phyloP scores from a whole-genome alignment of 2,797 vertebrate species.

The Enteromius argenteus region DNA sequence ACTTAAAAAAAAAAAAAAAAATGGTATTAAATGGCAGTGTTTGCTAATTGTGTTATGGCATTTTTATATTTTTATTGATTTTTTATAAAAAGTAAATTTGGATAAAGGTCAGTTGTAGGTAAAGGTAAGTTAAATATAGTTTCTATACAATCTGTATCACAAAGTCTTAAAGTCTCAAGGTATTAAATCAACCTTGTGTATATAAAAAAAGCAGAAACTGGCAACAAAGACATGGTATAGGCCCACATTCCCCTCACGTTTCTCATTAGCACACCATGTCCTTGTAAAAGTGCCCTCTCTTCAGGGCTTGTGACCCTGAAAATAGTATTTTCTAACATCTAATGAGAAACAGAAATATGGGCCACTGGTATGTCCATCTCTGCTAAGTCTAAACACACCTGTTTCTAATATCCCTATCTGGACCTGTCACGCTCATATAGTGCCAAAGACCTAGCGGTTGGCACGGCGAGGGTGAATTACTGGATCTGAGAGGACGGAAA shows the following conservation, averaged over 20 bases:
- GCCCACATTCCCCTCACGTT: constrained; percentile 45
- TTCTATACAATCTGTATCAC: background rate
- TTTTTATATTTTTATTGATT: background rate
- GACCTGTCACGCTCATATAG: constrained; percentile 37
- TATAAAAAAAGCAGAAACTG: background rate
- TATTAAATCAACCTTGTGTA: background rate
- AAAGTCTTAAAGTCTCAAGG: background rate
- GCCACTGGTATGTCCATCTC: constrained; percentile 52
- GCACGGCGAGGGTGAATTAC: constrained; percentile 64
- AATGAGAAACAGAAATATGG: constrained; percentile 72
- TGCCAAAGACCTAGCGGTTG: constrained; percentile 49
- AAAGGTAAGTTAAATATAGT: background rate
- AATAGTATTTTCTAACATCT: constrained; percentile 69
- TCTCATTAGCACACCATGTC: constrained; percentile 58
- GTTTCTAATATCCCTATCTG: constrained; percentile 71
- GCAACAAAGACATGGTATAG: background rate
- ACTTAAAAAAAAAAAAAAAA: background rate
- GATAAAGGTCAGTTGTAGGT: background rate
- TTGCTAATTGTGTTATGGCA: background rate
- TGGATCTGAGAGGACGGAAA: constrained; percentile 49
- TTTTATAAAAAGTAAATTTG: background rate
- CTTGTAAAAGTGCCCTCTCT: constrained; percentile 69
- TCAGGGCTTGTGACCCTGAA: constrained; percentile 73
- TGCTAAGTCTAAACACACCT: constrained; percentile 70
- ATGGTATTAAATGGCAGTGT: background rate